Conservation (phyloP, 2,797 vertebrate species). For the Phoxinus dragarum region DNA sequence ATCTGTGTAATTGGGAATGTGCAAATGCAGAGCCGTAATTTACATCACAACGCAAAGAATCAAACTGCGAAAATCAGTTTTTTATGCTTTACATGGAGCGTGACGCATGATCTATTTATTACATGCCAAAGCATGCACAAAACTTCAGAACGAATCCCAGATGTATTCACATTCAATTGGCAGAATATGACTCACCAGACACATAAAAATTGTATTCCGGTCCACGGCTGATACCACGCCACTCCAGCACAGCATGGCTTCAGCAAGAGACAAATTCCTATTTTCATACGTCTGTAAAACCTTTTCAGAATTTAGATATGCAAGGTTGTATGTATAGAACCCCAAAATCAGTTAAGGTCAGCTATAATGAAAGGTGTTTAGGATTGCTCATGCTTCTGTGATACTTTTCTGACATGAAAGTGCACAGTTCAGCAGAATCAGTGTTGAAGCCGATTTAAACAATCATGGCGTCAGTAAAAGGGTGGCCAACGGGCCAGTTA, state of each 20-base stretch:
- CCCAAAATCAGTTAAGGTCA: background rate
- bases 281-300: conserved; percentile 1
- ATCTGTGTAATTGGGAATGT: background rate
- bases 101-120: conserved; percentile 38
- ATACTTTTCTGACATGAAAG: background rate
- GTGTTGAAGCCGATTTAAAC: conserved; percentile 13
- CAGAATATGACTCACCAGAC: conserved; percentile 44
- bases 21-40: background rate
- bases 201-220: conserved; percentile 39
- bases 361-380: background rate
- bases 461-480: conserved; percentile 1
- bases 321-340: background rate
- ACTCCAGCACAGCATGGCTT: conserved; percentile 43
- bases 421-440: background rate
- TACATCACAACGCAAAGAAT: background rate
- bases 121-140: conserved; percentile 38
- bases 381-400: conserved; percentile 1
- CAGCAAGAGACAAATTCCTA: conserved; percentile 19
- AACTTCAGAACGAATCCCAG: conserved; percentile 32
- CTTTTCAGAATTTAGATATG: background rate
- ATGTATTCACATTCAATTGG: conserved; percentile 37
- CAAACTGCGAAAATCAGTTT: background rate
- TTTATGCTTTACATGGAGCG: conserved; percentile 11
- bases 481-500: background rate
- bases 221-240: conserved; percentile 27